Evolutionary conservation across 2,113 vertebrate species (phyloP).

Genomic region (Fukomys damarensis): DNA sequence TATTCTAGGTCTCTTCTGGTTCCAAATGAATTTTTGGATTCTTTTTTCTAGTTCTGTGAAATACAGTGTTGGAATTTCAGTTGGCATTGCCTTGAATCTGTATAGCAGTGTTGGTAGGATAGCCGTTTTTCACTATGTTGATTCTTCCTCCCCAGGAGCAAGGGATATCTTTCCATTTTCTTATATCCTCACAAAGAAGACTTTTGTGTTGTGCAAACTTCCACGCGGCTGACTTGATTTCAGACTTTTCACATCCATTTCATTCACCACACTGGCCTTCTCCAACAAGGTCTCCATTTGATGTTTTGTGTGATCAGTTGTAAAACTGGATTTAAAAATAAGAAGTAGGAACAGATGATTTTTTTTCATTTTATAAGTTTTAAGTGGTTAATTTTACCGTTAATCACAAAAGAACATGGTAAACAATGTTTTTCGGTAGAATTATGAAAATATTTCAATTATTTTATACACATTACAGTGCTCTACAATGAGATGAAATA

Average conservation of each 20-base stretch:
- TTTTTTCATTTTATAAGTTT: conserved; percentile 34
- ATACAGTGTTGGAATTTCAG: no score
- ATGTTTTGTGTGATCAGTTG: background rate
- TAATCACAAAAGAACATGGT: background rate
- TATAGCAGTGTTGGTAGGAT: no score
- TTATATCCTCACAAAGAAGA: background rate
- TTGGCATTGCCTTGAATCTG: no score
- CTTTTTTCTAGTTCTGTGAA: no score
- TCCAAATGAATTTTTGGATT: no score
- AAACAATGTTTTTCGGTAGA: background rate
- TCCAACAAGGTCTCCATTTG: background rate
- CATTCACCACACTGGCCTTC: background rate
- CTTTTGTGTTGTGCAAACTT: background rate
- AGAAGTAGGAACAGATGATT: background rate
- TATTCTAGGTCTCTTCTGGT: no score
- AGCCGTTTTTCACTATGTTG: no score
- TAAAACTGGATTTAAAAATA: conserved; percentile 24
- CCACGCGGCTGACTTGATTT: background rate
- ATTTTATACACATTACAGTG: background rate
- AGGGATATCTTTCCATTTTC: no score
- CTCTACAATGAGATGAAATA: background rate
- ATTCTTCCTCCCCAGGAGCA: no score
- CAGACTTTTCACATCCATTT: background rate
- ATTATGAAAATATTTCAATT: background rate
- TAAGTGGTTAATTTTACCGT: background rate